A percentile compares a stretch with the other conserved stretches of the same genome.
phyloP scores from a whole-genome alignment of 2,113 vertebrate genomes.

The Martes martes region DNA sequence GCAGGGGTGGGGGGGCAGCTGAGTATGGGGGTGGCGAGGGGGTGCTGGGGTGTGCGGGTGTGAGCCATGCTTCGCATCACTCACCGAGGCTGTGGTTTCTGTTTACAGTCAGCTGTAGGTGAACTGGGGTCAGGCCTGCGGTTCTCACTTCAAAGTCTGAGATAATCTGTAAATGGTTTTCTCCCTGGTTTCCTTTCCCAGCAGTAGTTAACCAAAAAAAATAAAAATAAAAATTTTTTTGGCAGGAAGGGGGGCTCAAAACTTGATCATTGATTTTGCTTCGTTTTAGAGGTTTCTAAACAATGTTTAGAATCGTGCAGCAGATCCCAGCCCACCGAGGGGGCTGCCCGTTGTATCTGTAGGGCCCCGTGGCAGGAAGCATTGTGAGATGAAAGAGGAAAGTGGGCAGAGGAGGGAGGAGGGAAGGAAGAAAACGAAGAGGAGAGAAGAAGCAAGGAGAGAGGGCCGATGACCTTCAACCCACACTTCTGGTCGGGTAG shows the following conservation, averaged over 20 bases:
- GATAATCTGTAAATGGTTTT: not conserved
- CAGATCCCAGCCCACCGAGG: rapidly evolving
- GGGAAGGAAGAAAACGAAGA: not conserved
- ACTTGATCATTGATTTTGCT: not conserved
- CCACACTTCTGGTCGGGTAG: not conserved
- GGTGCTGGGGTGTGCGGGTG: not conserved
- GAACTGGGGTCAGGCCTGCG: not conserved
- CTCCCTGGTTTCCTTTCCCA: not conserved
- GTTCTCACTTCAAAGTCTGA: not conserved
- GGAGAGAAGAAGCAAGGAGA: not conserved
- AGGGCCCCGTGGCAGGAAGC: not conserved
- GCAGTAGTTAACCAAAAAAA: not conserved
- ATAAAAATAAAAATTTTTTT: not conserved
- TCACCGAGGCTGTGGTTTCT: not conserved
- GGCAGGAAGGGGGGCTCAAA: not conserved
- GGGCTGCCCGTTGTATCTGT: too few relatives aligned
- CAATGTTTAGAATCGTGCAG: not conserved
- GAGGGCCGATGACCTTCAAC: not conserved
- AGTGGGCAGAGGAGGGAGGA: not conserved
- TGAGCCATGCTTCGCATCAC: not conserved
- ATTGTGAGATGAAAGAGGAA: not conserved
- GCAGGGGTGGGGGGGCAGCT: too few relatives aligned
- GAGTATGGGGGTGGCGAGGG: too few relatives aligned
- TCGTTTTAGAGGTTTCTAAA: not conserved
- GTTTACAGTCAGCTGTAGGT: not conserved